Evolutionary conservation across 2,888 invertebrate genomes (phyloP).

Genomic region (Drepanosiphum platanoidis): DNA sequence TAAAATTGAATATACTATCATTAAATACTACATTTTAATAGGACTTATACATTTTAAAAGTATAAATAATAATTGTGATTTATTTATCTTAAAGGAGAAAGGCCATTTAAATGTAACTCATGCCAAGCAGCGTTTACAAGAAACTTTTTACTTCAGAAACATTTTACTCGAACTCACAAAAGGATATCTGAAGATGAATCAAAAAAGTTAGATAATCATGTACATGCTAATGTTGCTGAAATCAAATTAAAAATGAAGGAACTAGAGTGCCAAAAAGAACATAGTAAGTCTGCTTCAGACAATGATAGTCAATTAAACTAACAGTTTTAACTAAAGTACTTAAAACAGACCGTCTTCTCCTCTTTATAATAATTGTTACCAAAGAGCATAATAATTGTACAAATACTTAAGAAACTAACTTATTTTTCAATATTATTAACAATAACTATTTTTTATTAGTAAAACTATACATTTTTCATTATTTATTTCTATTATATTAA

Average conservation of each 20-base stretch:
- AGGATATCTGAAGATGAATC: conserved; percentile 63
- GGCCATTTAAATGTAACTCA: conserved; percentile 67
- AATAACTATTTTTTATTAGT: neutral
- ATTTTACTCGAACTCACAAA: conserved; percentile 66
- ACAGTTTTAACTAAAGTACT: neutral
- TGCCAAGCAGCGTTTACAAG: conserved; percentile 68
- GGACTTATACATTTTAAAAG: neutral
- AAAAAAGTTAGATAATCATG: conserved; percentile 60
- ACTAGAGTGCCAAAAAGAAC: conserved; percentile 57
- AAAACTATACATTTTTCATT: neutral
- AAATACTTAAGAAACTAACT: neutral
- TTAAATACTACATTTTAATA: neutral
- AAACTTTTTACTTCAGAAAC: conserved; percentile 68
- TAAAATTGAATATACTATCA: neutral
- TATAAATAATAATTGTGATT: conserved; percentile 3
- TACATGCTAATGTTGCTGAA: conserved; percentile 60
- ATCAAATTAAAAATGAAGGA: conserved; percentile 63
- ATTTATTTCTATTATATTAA: neutral
- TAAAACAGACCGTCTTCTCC: neutral
- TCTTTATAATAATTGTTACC: conserved; percentile 4
- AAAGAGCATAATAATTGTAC: neutral
- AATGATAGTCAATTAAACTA: conserved; percentile 20
- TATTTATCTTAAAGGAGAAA: conserved; percentile 65
- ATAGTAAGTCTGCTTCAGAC: conserved; percentile 14
- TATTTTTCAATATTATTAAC: neutral